Percentiles rank a stretch among this genome's conserved stretches.
These are phyloP conservation scores for Xiphophorus birchmanni DNA, from an alignment of 2,797 vertebrate species.

Conservation along the genomic window DNA sequence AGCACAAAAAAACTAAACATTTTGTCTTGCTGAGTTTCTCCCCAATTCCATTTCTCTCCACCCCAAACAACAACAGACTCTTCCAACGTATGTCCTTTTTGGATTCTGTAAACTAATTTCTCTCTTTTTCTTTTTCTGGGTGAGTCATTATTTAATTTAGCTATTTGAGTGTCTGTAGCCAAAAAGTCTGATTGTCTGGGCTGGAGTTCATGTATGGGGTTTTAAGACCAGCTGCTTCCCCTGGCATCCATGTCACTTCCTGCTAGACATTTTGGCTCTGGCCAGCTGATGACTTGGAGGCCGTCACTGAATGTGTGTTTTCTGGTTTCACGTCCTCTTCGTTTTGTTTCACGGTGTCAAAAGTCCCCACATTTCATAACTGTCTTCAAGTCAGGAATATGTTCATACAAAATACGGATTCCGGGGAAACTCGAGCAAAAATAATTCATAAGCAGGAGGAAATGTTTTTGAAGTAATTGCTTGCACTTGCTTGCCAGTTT, in stretches of 20 bases:
- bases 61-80: constrained; percentile 23
- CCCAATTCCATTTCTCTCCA: background rate
- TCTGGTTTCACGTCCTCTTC: background rate
- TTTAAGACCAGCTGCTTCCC: constrained; percentile 38
- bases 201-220: constrained; percentile 12
- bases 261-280: constrained; percentile 13
- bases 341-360: background rate
- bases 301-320: background rate
- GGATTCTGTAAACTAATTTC: constrained; percentile 27
- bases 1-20: constrained; percentile 11
- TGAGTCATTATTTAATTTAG: constrained; percentile 39
- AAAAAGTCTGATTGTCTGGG: constrained; percentile 21
- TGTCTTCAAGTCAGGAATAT: background rate
- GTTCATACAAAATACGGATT: background rate
- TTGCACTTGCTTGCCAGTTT: background rate
- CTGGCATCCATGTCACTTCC: constrained; percentile 32
- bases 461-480: background rate
- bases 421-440: background rate
- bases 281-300: constrained; percentile 11
- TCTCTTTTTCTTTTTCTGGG: background rate
- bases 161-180: constrained; percentile 3
- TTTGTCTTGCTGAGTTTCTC: constrained; percentile 41
- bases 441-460: background rate
- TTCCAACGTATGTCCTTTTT: constrained; percentile 14
- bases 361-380: background rate